Percentiles rank a stretch among this genome's conserved stretches.
phyloP scores from a whole-genome alignment of 2,113 vertebrate genomes.

The Uria lomvia region DNA sequence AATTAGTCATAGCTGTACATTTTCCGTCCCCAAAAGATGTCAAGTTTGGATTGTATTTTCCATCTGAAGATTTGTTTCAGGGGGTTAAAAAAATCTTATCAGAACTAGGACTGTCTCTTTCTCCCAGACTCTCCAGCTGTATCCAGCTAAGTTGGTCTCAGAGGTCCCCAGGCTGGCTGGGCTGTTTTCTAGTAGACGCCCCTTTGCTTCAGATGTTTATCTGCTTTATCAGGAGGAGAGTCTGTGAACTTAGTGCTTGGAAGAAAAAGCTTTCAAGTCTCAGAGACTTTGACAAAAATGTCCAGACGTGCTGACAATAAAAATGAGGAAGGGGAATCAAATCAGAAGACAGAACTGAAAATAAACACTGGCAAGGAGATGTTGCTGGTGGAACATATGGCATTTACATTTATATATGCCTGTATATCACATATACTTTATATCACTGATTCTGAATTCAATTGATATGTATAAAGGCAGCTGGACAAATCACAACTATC shows the following conservation, averaged over 20 bases:
- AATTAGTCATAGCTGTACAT: background rate
- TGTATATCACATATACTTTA: background rate
- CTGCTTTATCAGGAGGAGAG: background rate
- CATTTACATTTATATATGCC: background rate
- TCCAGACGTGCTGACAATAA: background rate
- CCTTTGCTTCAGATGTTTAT: slow-evolving; percentile 6
- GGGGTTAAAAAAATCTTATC: background rate
- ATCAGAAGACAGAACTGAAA: background rate
- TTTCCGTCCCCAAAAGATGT: background rate
- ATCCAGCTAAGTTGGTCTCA: background rate
- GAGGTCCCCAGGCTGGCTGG: background rate
- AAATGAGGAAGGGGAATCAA: background rate
- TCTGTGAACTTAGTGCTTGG: background rate
- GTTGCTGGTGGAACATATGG: background rate
- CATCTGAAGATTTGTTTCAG: background rate
- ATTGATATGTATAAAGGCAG: rapidly evolving
- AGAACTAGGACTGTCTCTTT: background rate
- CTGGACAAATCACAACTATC: background rate
- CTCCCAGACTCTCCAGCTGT: background rate
- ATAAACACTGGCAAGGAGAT: background rate
- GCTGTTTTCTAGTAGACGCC: background rate
- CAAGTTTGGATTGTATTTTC: background rate
- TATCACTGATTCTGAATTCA: background rate
- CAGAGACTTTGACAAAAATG: background rate
- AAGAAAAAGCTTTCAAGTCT: background rate